These are phyloP conservation scores for Brenthis ino DNA, from an alignment of 2,888 invertebrate genomes.

Conservation along the genomic window DNA sequence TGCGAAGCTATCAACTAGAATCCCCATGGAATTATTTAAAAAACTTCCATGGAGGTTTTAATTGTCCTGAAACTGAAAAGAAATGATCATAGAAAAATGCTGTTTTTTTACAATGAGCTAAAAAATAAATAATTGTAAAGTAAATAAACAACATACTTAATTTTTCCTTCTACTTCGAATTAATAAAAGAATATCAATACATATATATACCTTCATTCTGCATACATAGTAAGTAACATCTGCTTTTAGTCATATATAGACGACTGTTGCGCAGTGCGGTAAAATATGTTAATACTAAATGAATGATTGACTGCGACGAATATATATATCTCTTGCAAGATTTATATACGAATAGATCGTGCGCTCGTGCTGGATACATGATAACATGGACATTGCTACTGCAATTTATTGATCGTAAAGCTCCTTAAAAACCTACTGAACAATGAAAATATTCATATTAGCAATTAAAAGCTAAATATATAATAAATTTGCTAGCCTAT, in stretches of 20 bases:
- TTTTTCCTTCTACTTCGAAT: no score
- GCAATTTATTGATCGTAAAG: not conserved
- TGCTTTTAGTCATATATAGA: constrained; percentile 2
- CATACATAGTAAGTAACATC: constrained; percentile 1
- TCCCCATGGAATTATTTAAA: constrained; percentile 70
- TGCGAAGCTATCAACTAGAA: constrained; percentile 56
- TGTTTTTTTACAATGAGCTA: no score
- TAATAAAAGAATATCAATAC: no score
- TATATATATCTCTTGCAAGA: constrained; percentile 19
- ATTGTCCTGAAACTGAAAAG: constrained; percentile 39
- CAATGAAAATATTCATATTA: no score
- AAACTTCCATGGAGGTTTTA: constrained; percentile 67
- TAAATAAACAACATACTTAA: no score
- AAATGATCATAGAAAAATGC: constrained; percentile 20
- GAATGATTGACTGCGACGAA: constrained; percentile 15
- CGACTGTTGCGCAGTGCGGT: constrained; percentile 31
- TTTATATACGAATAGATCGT: not conserved
- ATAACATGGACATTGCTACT: not conserved
- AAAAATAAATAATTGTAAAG: no score
- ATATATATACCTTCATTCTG: not conserved
- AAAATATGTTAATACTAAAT: constrained; percentile 29
- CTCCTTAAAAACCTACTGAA: no score
- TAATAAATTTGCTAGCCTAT: no score
- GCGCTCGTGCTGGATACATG: not conserved
- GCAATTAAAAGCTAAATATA: no score